Evolutionary conservation across 2,797 vertebrate species (phyloP).

Genomic region (Syngnathus rostellatus): DNA sequence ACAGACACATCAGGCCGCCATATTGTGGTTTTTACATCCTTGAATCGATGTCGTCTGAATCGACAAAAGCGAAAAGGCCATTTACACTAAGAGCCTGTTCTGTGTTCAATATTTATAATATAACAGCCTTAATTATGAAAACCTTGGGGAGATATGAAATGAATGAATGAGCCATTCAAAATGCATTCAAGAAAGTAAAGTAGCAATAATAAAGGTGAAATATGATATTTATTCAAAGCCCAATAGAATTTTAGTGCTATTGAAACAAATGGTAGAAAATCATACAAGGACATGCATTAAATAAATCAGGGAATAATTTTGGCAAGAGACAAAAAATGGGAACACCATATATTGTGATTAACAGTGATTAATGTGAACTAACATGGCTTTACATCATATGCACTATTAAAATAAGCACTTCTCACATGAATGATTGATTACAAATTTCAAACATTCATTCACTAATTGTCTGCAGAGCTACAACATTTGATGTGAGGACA

Average conservation of each 20-base stretch:
- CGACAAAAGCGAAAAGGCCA: neutral
- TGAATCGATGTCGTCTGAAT: neutral
- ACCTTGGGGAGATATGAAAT: neutral
- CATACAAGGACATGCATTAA: neutral
- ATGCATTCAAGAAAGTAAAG: neutral
- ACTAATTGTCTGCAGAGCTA: slow-evolving; percentile 45
- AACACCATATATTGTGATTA: neutral
- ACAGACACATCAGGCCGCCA: no score
- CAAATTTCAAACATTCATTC: slow-evolving; percentile 42
- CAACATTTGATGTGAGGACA: slow-evolving; percentile 33
- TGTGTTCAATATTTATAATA: neutral
- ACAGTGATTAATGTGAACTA: neutral
- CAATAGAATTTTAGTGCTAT: neutral
- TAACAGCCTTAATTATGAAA: neutral
- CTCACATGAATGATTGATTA: slow-evolving; percentile 44
- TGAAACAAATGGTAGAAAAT: neutral
- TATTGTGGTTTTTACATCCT: neutral
- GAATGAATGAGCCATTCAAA: neutral
- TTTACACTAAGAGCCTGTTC: neutral
- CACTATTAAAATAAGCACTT: no score
- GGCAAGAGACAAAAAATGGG: no score
- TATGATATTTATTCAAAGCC: neutral
- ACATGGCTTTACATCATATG: slow-evolving; percentile 20
- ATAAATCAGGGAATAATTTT: no score
- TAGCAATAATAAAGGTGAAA: neutral